phyloP scores from a whole-genome alignment of 2,797 vertebrate genomes.

The Poeciliopsis gracilis region DNA sequence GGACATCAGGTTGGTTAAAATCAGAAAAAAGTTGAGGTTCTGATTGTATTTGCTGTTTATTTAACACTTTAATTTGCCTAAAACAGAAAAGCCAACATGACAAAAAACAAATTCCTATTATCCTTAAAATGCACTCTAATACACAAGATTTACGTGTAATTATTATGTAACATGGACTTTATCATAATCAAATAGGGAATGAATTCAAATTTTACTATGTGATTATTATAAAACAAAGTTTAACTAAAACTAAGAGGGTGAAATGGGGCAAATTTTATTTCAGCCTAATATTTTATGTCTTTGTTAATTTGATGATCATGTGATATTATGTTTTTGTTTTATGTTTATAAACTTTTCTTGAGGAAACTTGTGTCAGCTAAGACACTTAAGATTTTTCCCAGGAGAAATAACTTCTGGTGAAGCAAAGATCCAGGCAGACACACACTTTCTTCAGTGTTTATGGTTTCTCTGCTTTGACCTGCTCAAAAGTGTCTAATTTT shows the following conservation, averaged over 20 bases:
- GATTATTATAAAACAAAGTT: background rate
- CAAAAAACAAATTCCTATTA: background rate
- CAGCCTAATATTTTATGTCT: background rate
- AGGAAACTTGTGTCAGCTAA: background rate
- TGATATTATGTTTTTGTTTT: background rate
- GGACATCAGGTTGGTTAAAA: slow-evolving; percentile 91
- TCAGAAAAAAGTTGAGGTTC: background rate
- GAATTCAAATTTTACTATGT: background rate
- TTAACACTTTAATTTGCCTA: background rate
- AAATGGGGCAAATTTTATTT: background rate
- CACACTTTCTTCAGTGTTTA: background rate
- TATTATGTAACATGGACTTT: background rate
- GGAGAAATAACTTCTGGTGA: background rate
- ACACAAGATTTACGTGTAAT: background rate
- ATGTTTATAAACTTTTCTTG: background rate
- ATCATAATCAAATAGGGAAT: background rate
- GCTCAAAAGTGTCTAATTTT: background rate
- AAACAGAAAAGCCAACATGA: background rate
- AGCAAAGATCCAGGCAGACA: background rate
- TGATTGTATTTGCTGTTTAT: background rate
- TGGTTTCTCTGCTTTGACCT: background rate
- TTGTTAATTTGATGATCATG: background rate
- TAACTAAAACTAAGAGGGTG: background rate
- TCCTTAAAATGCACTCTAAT: background rate
- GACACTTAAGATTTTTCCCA: background rate